These are phyloP conservation scores for Motacilla alba DNA, from an alignment of 2,113 vertebrate genomes.

Conservation along the genomic window DNA sequence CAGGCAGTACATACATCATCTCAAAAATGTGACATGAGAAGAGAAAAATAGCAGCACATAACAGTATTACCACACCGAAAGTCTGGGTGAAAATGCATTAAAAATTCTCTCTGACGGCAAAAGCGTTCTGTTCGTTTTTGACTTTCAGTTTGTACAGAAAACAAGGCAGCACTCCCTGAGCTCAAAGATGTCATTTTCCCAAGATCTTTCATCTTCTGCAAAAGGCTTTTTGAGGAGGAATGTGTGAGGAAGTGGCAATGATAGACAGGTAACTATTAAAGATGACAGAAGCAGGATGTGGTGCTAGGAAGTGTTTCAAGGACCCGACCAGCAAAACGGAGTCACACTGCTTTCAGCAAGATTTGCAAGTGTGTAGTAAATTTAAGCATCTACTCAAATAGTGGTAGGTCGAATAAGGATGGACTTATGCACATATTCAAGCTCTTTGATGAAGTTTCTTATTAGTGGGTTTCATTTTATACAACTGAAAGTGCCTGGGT, in stretches of 20 bases:
- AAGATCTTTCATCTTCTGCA: neutral
- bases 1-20: neutral
- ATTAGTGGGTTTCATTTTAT: neutral
- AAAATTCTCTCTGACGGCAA: neutral
- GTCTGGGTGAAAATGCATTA: neutral
- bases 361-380: neutral
- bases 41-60: neutral
- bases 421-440: conserved; percentile 3
- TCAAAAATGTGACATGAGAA: neutral
- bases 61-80: neutral
- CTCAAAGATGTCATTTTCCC: neutral
- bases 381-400: neutral
- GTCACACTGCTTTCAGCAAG: neutral
- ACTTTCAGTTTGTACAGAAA: neutral
- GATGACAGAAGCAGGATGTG: neutral
- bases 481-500: neutral
- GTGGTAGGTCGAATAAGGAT: neutral
- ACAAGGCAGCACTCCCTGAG: fast-evolving
- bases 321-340: neutral
- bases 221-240: neutral
- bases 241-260: neutral
- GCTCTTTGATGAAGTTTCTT: conserved; percentile 42
- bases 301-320: conserved; percentile 5
- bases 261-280: neutral
- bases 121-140: neutral